phyloP scores from a whole-genome alignment of 2,113 vertebrate genomes.

The Rhabdornis inornatus region DNA sequence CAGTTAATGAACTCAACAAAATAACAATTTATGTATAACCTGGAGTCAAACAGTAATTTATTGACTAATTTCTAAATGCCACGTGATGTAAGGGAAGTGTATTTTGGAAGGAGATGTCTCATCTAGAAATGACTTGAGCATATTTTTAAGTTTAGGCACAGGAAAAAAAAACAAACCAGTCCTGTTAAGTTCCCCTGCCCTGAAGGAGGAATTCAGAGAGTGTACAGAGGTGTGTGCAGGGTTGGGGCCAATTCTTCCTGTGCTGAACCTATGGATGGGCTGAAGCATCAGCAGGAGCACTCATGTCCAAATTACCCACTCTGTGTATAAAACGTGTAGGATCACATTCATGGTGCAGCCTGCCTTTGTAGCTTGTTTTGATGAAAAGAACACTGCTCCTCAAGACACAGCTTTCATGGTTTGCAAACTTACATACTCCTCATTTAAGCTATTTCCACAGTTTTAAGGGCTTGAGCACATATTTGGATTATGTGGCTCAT shows the following conservation, averaged over 20 bases:
- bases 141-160: neutral
- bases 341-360: neutral
- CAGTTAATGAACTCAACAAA: neutral
- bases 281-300: neutral
- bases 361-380: neutral
- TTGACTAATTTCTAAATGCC: slow-evolving; percentile 24
- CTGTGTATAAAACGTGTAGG: rapidly evolving
- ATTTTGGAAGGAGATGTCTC: neutral
- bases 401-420: neutral
- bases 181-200: neutral
- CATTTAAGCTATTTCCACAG: neutral
- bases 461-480: neutral
- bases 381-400: neutral
- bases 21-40: neutral
- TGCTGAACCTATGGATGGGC: neutral
- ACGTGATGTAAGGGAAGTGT: neutral
- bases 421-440: neutral
- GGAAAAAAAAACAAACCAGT: neutral
- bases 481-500: neutral
- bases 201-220: neutral
- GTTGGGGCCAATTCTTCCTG: neutral
- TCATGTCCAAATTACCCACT: neutral
- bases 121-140: slow-evolving; percentile 4
- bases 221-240: neutral
- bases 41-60: neutral